These are phyloP conservation scores for Psylliodes chrysocephalus DNA, from an alignment of 2,888 invertebrate genomes.

Conservation along the genomic window DNA sequence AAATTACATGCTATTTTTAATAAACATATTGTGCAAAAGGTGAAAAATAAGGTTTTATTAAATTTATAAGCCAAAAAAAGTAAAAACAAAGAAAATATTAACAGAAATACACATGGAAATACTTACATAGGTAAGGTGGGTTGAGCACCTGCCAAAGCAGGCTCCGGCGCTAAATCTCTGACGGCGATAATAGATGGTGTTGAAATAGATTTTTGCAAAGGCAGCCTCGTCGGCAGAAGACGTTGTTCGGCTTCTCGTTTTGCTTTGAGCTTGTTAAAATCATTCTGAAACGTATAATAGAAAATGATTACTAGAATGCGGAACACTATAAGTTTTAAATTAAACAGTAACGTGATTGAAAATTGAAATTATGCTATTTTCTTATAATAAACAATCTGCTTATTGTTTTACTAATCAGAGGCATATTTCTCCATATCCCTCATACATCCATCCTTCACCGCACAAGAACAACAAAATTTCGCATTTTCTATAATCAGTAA, in stretches of 20 bases:
- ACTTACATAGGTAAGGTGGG: constrained; percentile 72
- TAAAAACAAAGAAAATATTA: constrained; percentile 1
- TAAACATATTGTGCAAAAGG: constrained; percentile 14
- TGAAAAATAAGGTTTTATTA: constrained; percentile 12
- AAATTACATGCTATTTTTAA: constrained; percentile 18
- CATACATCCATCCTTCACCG: no score
- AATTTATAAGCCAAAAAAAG: constrained; percentile 17
- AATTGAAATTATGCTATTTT: no score
- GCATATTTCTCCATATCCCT: no score
- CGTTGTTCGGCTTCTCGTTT: constrained; percentile 69
- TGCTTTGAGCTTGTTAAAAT: constrained; percentile 76
- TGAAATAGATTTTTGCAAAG: constrained; percentile 89
- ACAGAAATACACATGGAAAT: not conserved
- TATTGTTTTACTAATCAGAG: no score
- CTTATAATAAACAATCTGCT: no score
- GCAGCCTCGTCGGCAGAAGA: constrained; percentile 74
- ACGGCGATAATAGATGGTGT: constrained; percentile 88
- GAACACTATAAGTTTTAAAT: no score
- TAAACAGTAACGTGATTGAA: no score
- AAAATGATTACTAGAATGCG: no score
- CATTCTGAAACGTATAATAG: constrained; percentile 68
- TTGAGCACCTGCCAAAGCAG: constrained; percentile 63
- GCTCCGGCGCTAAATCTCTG: constrained; percentile 71
- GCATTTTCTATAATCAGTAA: no score
- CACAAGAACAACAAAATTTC: no score